These are phyloP conservation scores for Drosophila sturtevanti DNA, from an alignment of 1,140 invertebrate genomes.

Conservation along the genomic window DNA sequence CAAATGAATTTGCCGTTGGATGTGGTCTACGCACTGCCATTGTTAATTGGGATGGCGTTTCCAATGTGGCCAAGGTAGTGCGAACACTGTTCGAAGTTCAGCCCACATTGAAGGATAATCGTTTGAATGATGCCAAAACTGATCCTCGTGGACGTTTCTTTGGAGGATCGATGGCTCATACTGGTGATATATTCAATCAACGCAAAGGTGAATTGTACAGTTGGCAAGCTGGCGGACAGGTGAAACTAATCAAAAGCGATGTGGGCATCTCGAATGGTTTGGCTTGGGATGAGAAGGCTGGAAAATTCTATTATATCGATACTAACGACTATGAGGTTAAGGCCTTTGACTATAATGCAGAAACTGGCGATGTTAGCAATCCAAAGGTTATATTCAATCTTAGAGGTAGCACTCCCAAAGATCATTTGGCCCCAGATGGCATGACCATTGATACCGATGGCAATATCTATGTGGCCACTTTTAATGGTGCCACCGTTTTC, in stretches of 20 bases:
- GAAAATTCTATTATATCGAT: conserved; percentile 91
- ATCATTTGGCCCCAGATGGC: conserved; percentile 86
- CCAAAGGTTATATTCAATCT: conserved; percentile 84
- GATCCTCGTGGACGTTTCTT: conserved; percentile 89
- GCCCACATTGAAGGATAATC: conserved; percentile 83
- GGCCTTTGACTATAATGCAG: conserved; percentile 89
- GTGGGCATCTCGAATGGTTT: conserved; percentile 92
- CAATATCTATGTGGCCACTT: conserved; percentile 89
- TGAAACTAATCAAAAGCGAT: conserved; percentile 83
- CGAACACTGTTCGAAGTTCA: conserved; percentile 86
- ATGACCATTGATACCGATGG: conserved; percentile 90
- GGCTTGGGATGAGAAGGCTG: conserved; percentile 88
- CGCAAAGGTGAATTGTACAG: conserved; percentile 84
- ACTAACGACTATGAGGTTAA: conserved; percentile 87
- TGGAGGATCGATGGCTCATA: conserved; percentile 87
- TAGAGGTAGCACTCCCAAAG: conserved; percentile 61
- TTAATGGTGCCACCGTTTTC: conserved; percentile 84
- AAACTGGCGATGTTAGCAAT: conserved; percentile 86
- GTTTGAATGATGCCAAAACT: conserved; percentile 95
- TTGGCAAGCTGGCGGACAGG: conserved; percentile 85
- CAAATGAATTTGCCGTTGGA: conserved; percentile 87
- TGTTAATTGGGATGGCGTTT: conserved; percentile 87
- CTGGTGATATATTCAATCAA: conserved; percentile 82
- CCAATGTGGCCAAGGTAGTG: conserved; percentile 83
- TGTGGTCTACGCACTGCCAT: conserved; percentile 85